phyloP scores from a whole-genome alignment of 2,113 vertebrate species.

The Ellobius talpinus region DNA sequence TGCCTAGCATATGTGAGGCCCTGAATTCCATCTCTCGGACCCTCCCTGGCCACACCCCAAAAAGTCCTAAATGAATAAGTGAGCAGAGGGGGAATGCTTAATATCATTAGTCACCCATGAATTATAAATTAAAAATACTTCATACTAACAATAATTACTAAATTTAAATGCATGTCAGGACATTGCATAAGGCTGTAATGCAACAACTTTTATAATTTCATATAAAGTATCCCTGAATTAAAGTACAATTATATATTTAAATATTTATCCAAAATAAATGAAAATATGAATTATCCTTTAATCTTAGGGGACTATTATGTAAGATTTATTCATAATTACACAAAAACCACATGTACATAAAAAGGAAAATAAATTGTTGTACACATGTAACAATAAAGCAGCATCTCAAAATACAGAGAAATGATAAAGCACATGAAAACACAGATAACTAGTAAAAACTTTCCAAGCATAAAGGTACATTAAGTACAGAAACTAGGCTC shows the following conservation, averaged over 20 bases:
- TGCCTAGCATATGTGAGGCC: neutral
- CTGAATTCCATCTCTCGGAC: neutral
- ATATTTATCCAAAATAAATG: neutral
- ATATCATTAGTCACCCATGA: neutral
- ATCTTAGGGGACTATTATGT: neutral
- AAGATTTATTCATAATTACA: constrained; percentile 27
- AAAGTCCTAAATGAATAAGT: neutral
- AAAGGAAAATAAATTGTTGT: neutral
- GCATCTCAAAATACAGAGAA: constrained; percentile 17
- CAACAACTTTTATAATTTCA: neutral
- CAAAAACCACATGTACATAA: neutral
- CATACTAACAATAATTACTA: neutral
- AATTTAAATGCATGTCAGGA: neutral
- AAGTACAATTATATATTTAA: neutral
- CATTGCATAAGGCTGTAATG: neutral
- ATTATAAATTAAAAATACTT: neutral
- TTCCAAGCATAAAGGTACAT: neutral
- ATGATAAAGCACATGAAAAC: neutral
- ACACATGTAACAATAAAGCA: neutral
- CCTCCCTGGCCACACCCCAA: neutral
- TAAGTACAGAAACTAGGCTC: constrained; percentile 25
- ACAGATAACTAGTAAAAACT: neutral
- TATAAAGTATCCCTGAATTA: neutral
- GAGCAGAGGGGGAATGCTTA: neutral
- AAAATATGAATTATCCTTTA: neutral